These are phyloP conservation scores for Tenthredo notha DNA, from an alignment of 2,888 invertebrate genomes.

Conservation along the genomic window DNA sequence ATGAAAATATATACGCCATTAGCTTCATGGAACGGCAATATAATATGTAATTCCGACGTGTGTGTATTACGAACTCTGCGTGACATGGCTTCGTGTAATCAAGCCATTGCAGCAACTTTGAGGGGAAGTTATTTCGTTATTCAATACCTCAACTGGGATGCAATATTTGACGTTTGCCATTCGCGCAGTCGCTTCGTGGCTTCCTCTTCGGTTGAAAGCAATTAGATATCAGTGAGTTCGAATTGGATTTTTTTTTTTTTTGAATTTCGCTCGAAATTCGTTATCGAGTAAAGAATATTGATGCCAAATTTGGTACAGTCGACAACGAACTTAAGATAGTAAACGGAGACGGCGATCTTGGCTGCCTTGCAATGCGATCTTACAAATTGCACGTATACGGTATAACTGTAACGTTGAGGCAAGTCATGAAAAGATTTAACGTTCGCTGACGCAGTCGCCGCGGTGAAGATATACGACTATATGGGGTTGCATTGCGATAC, in stretches of 20 bases:
- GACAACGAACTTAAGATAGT: background rate
- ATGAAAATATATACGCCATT: background rate
- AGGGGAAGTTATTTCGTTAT: conserved; percentile 5
- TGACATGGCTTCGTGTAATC: conserved; percentile 14
- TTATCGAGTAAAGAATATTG: background rate
- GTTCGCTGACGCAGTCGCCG: conserved; percentile 19
- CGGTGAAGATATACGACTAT: background rate
- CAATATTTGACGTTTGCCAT: background rate
- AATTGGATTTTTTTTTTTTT: background rate
- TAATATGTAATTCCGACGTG: background rate
- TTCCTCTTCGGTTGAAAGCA: background rate
- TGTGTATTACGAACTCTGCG: background rate
- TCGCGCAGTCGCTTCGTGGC: background rate
- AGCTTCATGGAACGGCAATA: background rate
- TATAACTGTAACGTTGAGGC: conserved; percentile 10
- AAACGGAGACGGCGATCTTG: background rate
- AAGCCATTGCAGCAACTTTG: background rate
- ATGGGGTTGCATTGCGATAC: conserved; percentile 25
- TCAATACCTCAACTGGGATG: background rate
- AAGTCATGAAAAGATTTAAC: conserved; percentile 20
- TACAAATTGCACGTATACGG: background rate
- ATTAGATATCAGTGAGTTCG: background rate
- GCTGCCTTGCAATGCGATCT: background rate
- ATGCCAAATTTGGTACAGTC: background rate
- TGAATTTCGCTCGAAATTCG: background rate